Evolutionary conservation across 1,140 invertebrate species (phyloP).

Genomic region (Bombus balteatus): DNA sequence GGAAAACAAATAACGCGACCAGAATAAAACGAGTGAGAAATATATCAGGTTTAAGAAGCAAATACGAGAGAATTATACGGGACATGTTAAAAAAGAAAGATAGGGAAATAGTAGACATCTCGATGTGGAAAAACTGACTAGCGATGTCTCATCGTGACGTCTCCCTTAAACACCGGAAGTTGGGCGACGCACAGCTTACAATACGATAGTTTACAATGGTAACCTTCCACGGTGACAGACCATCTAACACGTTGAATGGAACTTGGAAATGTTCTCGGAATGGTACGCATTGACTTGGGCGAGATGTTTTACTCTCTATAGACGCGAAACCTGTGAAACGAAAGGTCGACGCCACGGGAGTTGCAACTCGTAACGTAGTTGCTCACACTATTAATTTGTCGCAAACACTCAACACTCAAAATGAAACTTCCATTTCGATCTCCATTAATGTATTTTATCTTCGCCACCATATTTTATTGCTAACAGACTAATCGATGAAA

Average conservation of each 20-base stretch:
- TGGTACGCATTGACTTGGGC: not conserved
- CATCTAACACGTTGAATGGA: not conserved
- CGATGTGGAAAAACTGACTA: not conserved
- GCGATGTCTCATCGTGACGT: not conserved
- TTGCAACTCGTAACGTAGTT: not conserved
- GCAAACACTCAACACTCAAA: not conserved
- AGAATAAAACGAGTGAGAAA: no score
- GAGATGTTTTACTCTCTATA: not conserved
- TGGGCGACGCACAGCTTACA: not conserved
- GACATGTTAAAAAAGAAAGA: no score
- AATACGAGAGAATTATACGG: not conserved
- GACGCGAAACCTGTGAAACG: not conserved
- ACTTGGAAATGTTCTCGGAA: constrained; percentile 1
- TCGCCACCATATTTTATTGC: not conserved
- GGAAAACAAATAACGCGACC: no score
- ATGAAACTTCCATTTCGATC: not conserved
- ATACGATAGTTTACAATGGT: not conserved
- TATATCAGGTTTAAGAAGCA: no score
- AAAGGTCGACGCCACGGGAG: not conserved
- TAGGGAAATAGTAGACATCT: not conserved
- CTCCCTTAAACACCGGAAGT: not conserved
- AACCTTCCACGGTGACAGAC: not conserved
- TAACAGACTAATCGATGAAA: constrained; percentile 9
- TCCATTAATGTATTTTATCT: not conserved
- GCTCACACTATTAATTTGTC: not conserved